phyloP scores from a whole-genome alignment of 2,113 vertebrate genomes.

The Thomomys bottae region DNA sequence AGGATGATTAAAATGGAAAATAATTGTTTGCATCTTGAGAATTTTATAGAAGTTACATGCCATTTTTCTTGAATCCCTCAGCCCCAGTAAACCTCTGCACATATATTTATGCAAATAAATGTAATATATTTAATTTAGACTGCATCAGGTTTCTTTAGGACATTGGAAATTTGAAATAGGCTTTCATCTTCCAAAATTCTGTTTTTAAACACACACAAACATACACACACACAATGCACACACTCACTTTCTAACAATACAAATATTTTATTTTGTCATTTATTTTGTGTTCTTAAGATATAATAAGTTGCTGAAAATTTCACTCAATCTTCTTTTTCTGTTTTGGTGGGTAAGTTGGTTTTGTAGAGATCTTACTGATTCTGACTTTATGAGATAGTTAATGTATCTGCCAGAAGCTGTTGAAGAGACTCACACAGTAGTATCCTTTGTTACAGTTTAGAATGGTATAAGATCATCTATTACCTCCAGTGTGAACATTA shows the following conservation, averaged over 20 bases:
- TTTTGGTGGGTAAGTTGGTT: background rate
- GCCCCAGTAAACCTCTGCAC: rapidly evolving
- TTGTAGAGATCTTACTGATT: background rate
- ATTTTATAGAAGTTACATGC: background rate
- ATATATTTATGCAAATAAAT: background rate
- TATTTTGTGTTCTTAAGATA: slow-evolving; percentile 48
- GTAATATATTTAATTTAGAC: background rate
- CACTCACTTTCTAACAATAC: slow-evolving; percentile 4
- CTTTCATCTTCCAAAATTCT: background rate
- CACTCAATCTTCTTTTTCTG: background rate
- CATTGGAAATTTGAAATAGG: background rate
- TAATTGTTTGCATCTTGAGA: background rate
- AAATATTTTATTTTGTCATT: slow-evolving; percentile 34
- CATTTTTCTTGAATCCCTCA: background rate
- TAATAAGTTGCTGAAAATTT: background rate
- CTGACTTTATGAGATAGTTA: rapidly evolving
- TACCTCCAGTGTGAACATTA: background rate
- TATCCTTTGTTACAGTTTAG: background rate
- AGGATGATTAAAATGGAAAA: background rate
- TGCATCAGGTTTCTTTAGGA: background rate
- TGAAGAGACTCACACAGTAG: rapidly evolving
- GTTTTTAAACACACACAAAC: background rate
- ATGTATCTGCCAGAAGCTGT: no score
- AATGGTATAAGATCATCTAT: background rate
- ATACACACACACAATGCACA: background rate